A percentile compares a stretch with the other conserved stretches of the same genome.
These are phyloP conservation scores for Ashinkailepas kermadecensis DNA, from an alignment of 2,888 invertebrate species.

Conservation along the genomic window DNA sequence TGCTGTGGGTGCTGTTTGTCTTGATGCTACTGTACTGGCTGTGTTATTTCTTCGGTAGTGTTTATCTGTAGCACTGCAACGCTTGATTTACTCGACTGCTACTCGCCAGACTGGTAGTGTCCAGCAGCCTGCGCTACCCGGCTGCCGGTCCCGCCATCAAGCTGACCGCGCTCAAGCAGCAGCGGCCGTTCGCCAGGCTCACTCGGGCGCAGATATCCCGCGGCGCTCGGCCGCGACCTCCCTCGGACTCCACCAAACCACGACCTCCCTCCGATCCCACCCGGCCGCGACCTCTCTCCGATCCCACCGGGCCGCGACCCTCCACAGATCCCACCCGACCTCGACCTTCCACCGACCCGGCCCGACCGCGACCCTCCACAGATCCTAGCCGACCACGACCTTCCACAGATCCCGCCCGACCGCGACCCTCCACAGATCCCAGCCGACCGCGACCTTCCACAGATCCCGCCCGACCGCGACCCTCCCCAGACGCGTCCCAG, in stretches of 20 bases:
- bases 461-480: not conserved
- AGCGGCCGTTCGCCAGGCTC: conserved; percentile 9
- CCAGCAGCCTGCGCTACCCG: conserved; percentile 17
- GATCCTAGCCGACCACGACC: not conserved
- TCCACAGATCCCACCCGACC: not conserved
- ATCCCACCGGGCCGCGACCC: not conserved
- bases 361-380: not conserved
- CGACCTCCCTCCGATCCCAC: not conserved
- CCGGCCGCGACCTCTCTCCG: not conserved
- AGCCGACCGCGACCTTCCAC: not conserved
- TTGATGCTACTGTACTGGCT: too few relatives aligned
- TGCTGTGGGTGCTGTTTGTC: too few relatives aligned
- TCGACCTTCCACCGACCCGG: not conserved
- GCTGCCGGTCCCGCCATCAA: conserved; percentile 11
- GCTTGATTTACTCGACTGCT: too few relatives aligned
- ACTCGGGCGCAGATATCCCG: not conserved
- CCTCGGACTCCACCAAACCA: not conserved
- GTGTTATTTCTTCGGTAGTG: not conserved
- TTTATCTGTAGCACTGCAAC: too few relatives aligned
- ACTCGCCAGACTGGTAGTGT: conserved; percentile 5
- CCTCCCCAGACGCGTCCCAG: not conserved
- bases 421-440: not conserved
- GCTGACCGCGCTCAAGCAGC: conserved; percentile 2
- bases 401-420: not conserved
- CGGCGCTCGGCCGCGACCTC: not conserved